phyloP scores from a whole-genome alignment of 2,113 vertebrate species.

The Oreocharis arfaki region DNA sequence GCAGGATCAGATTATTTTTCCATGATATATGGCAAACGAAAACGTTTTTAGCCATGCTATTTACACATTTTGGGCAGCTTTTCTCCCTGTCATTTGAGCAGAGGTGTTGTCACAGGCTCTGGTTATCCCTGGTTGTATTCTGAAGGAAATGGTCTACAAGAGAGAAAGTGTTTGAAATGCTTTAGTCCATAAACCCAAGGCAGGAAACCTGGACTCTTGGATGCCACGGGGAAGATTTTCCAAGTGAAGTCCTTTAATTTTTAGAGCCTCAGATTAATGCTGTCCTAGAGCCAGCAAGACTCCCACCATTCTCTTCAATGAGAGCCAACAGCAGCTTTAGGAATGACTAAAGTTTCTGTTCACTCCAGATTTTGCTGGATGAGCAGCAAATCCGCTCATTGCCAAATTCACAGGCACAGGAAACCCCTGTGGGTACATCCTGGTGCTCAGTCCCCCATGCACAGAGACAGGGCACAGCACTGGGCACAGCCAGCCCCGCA shows the following conservation, averaged over 20 bases:
- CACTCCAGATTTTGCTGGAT: not conserved
- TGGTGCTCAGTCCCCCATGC: fast-evolving
- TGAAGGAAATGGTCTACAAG: not conserved
- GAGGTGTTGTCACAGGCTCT: not conserved
- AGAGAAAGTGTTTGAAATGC: not conserved
- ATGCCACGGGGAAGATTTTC: not conserved
- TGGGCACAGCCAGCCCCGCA: not conserved
- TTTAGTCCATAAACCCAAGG: not conserved
- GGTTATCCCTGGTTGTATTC: not conserved
- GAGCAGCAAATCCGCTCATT: not conserved
- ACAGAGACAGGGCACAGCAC: fast-evolving
- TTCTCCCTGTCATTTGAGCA: not conserved
- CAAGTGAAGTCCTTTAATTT: not conserved
- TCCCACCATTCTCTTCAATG: not conserved
- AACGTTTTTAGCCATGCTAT: not conserved
- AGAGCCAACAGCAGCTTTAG: not conserved
- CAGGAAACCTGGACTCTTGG: not conserved
- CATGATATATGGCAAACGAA: not conserved
- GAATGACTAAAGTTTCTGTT: not conserved
- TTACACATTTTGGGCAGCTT: not conserved
- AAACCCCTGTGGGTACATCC: not conserved
- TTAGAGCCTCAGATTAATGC: not conserved
- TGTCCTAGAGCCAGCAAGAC: not conserved
- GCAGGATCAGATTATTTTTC: not conserved
- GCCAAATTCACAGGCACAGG: not conserved